Evolutionary conservation across 2,888 invertebrate species (phyloP), one percentile per base, ranked within the genome.

Genomic region (Charanyca ferruginea): DNA sequence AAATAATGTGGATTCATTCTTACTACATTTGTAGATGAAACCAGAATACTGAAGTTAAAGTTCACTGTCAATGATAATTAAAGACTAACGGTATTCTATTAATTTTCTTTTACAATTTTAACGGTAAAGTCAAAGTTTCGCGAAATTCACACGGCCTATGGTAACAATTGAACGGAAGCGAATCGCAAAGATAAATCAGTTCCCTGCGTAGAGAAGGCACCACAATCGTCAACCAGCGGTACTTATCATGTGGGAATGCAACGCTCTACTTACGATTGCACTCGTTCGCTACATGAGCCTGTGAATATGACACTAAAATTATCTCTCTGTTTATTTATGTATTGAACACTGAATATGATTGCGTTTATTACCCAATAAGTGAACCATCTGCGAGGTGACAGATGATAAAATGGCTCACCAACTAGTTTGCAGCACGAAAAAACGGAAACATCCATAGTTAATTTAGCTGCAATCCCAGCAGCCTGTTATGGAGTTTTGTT

Each of bases 171-270:
- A 79, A 84, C 87, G 89, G 89, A 92, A 92, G 85, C 85, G 84
- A 88, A 87, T 89, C 83, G 87, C 87, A 86, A 88, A 90, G 87
- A 90, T 89, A 90, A 88, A 87, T 90, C 87, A 78, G 84, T 86
- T 88, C 83, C 69, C 85, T 87, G 85, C 85, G 86, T 88, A 91
- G 90, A 90, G 89, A 91, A 89, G 70, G 78, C 81, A 70, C 66
- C 41, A 75, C 70, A 73, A 69, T 69, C 71, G 76, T 76, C 70
- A 74, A 74, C 80, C 84, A 87, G 87, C 87, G 86, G 89, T 85
- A 88, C 88, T 87, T 88, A 87, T 79, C 87, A 88, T 90, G 91
- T 94, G 94, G 90, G 94, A 94, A 94, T 90, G 91, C 88, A 91
- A 91, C 89, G 94, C 92, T 93, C 94, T 78, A 93, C 85, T 93